phyloP scores from a whole-genome alignment of 2,797 vertebrate species.

The Tapirus indicus region DNA sequence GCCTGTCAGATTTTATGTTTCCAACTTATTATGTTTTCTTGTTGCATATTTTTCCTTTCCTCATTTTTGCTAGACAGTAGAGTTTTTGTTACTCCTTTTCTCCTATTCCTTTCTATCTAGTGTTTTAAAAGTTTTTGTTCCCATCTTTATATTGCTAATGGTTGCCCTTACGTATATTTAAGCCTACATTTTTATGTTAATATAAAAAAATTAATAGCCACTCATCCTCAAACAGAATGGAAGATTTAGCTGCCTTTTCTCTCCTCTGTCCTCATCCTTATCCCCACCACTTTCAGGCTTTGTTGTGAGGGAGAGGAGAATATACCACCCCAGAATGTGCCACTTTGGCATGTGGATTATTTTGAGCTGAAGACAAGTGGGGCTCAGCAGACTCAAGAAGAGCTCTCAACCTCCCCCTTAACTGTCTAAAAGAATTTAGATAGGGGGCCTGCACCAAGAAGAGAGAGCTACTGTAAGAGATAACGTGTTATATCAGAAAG shows the following conservation, averaged over 20 bases:
- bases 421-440: too few relatives aligned
- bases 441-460: too few relatives aligned
- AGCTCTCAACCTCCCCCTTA: too few relatives aligned
- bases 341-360: too few relatives aligned
- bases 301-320: background rate
- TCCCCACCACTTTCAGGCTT: background rate
- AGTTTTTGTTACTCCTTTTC: background rate
- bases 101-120: background rate
- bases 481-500: too few relatives aligned
- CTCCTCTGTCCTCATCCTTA: background rate
- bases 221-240: background rate
- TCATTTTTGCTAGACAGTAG: conserved; percentile 16
- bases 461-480: too few relatives aligned
- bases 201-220: background rate
- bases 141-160: background rate
- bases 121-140: conserved; percentile 41
- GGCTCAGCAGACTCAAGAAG: too few relatives aligned
- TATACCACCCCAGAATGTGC: too few relatives aligned
- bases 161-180: background rate
- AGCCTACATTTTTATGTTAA: background rate
- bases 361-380: too few relatives aligned
- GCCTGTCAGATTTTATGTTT: conserved; percentile 5
- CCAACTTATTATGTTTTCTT: conserved; percentile 31
- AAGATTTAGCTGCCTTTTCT: background rate
- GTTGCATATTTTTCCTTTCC: background rate